These are phyloP conservation scores for Platalea minor DNA, from an alignment of 2,797 vertebrate genomes.

Conservation along the genomic window DNA sequence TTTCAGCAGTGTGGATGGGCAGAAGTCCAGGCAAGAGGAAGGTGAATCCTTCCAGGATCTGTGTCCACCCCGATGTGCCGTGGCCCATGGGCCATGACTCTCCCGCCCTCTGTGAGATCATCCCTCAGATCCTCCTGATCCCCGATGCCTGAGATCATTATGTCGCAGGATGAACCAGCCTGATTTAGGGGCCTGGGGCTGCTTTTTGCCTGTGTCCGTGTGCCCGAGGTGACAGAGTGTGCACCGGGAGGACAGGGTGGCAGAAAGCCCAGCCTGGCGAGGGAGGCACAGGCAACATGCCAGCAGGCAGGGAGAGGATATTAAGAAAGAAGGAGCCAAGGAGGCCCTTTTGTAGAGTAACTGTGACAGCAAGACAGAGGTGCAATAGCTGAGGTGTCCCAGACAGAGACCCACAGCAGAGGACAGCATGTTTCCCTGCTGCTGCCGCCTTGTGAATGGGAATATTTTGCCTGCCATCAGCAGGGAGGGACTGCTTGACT, in stretches of 20 bases:
- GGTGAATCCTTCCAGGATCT: not conserved
- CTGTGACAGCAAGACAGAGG: not conserved
- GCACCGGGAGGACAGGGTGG: not conserved
- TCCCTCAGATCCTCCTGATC: not conserved
- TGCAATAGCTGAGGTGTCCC: accelerated
- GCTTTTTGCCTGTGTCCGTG: not conserved
- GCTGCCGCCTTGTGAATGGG: not conserved
- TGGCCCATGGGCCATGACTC: not conserved
- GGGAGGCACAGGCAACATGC: not conserved
- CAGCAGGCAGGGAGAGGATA: not conserved
- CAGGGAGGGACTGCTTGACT: not conserved
- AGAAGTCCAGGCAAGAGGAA: not conserved
- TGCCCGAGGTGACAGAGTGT: not conserved
- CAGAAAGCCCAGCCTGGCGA: not conserved
- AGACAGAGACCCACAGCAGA: not conserved
- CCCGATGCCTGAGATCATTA: not conserved
- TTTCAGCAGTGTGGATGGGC: not conserved
- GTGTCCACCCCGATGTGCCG: not conserved
- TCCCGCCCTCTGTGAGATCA: not conserved
- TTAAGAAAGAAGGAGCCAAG: not conserved
- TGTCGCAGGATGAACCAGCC: not conserved
- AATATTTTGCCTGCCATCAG: not conserved
- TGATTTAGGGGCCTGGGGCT: not conserved
- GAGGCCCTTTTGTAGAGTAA: not conserved
- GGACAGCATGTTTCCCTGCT: not conserved